phyloP scores from a whole-genome alignment of 2,797 vertebrate species.

The Tragopan temminckii region DNA sequence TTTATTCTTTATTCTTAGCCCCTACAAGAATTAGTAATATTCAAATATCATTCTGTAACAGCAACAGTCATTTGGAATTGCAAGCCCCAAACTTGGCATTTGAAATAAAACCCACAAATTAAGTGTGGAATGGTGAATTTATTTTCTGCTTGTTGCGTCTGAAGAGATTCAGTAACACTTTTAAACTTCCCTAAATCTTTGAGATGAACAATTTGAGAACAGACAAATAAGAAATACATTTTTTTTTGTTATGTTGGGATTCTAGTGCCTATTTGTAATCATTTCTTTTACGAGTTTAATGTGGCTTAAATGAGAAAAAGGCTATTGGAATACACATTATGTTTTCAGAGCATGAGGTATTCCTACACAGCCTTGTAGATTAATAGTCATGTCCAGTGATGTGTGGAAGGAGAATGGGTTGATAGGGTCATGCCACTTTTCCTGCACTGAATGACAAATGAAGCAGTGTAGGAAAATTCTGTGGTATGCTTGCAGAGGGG shows the following conservation, averaged over 20 bases:
- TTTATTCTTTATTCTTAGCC: background rate
- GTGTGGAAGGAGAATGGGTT: background rate
- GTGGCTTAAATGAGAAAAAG: background rate
- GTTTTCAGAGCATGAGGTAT: background rate
- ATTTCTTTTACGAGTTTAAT: background rate
- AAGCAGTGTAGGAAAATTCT: background rate
- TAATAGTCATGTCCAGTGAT: background rate
- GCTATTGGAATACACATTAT: background rate
- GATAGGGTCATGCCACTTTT: rapidly evolving
- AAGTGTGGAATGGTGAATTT: background rate
- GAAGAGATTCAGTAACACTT: background rate
- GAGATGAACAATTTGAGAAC: background rate
- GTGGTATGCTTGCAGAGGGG: background rate
- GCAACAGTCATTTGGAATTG: background rate
- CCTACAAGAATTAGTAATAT: background rate
- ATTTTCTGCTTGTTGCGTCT: background rate
- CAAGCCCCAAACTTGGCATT: background rate
- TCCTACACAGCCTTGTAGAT: background rate
- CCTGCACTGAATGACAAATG: background rate
- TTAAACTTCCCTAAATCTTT: background rate
- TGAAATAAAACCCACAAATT: background rate
- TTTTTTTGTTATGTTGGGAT: background rate
- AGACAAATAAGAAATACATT: background rate
- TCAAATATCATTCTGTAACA: background rate
- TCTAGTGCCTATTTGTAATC: background rate